These are phyloP conservation scores for Phthorimaea operculella DNA, from an alignment of 1,140 invertebrate species.

Conservation along the genomic window DNA sequence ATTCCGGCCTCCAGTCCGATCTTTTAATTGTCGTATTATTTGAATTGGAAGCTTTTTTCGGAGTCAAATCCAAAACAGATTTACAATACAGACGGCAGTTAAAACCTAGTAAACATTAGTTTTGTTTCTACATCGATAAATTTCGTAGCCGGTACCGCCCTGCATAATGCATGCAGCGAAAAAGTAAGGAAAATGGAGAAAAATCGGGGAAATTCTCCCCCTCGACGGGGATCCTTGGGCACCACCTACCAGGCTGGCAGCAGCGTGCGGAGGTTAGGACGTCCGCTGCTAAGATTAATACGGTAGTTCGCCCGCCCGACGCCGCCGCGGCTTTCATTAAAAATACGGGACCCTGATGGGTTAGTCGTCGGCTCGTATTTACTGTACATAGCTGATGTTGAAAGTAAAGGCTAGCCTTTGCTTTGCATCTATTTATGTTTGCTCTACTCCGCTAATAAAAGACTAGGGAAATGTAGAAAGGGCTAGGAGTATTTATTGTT, in stretches of 20 bases:
- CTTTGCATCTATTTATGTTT: too few relatives aligned
- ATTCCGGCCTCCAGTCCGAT: slow-evolving; percentile 19
- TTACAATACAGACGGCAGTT: neutral
- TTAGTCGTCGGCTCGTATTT: slow-evolving; percentile 35
- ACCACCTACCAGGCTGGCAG: slow-evolving; percentile 54
- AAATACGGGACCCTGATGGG: slow-evolving; percentile 46
- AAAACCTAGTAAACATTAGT: slow-evolving; percentile 23
- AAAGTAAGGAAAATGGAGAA: slow-evolving; percentile 52
- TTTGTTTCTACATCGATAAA: slow-evolving; percentile 52
- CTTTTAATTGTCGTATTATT: neutral
- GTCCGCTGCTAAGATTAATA: slow-evolving; percentile 61
- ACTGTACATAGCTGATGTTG: neutral
- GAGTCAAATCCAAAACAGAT: neutral
- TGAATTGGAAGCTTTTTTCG: neutral
- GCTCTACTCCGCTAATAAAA: too few relatives aligned
- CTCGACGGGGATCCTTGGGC: slow-evolving; percentile 45
- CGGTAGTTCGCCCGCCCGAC: slow-evolving; percentile 51
- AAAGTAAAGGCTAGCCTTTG: too few relatives aligned
- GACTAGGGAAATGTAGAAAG: too few relatives aligned
- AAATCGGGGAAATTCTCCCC: slow-evolving; percentile 49
- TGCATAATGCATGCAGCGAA: slow-evolving; percentile 58
- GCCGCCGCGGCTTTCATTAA: slow-evolving; percentile 46
- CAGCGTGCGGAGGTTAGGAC: slow-evolving; percentile 48
- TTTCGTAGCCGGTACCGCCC: slow-evolving; percentile 32
- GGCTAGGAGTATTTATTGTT: too few relatives aligned